Percentiles rank a stretch among this genome's conserved stretches.
These are phyloP conservation scores for Rhodinocichla rosea DNA, from an alignment of 2,113 vertebrate species.

Conservation along the genomic window DNA sequence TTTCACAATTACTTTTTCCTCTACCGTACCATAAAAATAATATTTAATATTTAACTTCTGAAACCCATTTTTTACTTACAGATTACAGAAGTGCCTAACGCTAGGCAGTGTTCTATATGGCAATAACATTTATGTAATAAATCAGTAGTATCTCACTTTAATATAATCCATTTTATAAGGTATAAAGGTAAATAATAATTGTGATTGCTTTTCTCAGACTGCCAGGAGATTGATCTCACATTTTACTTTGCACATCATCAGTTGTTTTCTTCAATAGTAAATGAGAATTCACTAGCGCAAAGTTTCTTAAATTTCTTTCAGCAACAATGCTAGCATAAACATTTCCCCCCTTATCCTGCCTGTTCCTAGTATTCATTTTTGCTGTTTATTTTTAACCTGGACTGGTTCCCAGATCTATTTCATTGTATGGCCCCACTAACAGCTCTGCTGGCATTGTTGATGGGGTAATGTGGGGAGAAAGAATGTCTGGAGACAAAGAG, in stretches of 20 bases:
- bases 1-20: background rate
- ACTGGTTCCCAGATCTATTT: constrained; percentile 16
- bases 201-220: background rate
- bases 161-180: background rate
- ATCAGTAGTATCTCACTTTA: background rate
- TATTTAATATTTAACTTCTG: background rate
- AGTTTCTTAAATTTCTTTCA: constrained; percentile 8
- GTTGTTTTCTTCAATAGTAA: background rate
- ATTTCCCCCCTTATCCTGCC: background rate
- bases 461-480: constrained; percentile 10
- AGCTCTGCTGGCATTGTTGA: background rate
- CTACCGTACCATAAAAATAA: background rate
- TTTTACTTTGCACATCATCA: background rate
- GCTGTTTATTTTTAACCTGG: constrained; percentile 58
- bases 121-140: background rate
- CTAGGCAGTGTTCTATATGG: background rate
- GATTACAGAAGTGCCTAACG: background rate
- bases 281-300: background rate
- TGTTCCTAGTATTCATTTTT: constrained; percentile 44
- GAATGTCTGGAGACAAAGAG: constrained; percentile 8
- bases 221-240: background rate
- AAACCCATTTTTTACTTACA: background rate
- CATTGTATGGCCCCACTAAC: constrained; percentile 15
- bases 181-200: background rate
- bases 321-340: background rate